A percentile compares a stretch with the other conserved stretches of the same genome.
phyloP scores from a whole-genome alignment of 2,888 invertebrate genomes.

The Mycogona germanica region DNA sequence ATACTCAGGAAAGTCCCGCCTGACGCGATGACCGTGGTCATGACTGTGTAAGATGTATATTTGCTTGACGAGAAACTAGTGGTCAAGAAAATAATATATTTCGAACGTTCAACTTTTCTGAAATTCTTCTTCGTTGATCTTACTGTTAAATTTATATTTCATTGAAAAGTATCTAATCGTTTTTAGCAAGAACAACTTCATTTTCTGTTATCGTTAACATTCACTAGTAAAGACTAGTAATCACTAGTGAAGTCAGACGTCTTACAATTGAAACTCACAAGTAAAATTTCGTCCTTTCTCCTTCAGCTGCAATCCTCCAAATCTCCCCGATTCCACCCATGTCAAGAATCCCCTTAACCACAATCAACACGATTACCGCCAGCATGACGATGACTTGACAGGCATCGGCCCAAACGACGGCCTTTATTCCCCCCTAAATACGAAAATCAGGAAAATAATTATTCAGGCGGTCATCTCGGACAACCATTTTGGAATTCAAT shows the following conservation, averaged over 20 bases:
- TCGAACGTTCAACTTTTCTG: background rate
- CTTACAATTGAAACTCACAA: background rate
- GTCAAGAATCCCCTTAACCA: constrained; percentile 27
- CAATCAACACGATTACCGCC: constrained; percentile 30
- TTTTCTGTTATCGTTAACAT: too few species aligned
- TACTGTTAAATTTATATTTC: background rate
- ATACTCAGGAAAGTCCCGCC: background rate
- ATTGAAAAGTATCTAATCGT: background rate
- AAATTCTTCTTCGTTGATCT: background rate
- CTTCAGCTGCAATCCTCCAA: constrained; percentile 11
- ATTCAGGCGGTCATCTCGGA: background rate
- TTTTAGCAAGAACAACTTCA: too few species aligned
- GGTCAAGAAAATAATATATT: background rate
- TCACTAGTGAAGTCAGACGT: too few species aligned
- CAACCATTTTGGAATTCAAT: too few species aligned
- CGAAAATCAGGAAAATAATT: background rate
- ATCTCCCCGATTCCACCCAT: constrained; percentile 27
- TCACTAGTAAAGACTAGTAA: too few species aligned
- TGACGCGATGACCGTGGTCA: constrained; percentile 1
- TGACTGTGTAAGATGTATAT: background rate
- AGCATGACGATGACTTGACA: constrained; percentile 33
- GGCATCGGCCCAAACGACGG: constrained; percentile 35
- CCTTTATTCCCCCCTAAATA: constrained; percentile 33
- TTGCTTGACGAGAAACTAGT: background rate
- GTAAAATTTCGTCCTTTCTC: background rate